Percentiles rank a stretch among this genome's conserved stretches.
Conservation (phyloP, 2,113 vertebrate genomes). For the cat (Felis catus) region DNA sequence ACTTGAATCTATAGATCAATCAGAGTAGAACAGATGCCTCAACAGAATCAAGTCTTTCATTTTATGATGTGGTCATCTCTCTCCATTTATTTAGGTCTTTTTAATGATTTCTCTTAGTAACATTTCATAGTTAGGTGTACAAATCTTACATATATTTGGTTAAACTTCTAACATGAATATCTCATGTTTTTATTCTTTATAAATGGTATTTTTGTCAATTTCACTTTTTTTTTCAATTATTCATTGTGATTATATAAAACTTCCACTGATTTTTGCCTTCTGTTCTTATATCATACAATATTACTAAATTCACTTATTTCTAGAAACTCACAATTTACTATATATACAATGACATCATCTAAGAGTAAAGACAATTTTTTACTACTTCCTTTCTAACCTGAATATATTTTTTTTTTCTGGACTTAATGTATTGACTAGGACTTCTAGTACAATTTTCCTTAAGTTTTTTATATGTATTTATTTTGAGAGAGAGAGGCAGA, state of each 20-base stretch:
- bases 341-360: neutral
- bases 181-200: neutral
- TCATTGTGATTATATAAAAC: neutral
- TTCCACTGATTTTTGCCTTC: neutral
- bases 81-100: neutral
- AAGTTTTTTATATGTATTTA: too few relatives aligned
- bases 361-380: neutral
- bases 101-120: neutral
- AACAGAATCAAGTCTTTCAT: neutral
- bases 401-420: neutral
- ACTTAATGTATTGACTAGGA: neutral
- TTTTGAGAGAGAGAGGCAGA: too few relatives aligned
- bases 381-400: neutral
- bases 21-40: neutral
- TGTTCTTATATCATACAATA: neutral
- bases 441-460: neutral
- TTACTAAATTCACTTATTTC: neutral
- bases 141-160: neutral
- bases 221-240: neutral
- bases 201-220: neutral
- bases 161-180: slow-evolving; percentile 31
- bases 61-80: neutral
- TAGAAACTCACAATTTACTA: neutral
- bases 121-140: neutral
- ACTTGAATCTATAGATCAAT: neutral